phyloP scores from a whole-genome alignment of 2,888 invertebrate species.

The Stegana nigrithorax region DNA sequence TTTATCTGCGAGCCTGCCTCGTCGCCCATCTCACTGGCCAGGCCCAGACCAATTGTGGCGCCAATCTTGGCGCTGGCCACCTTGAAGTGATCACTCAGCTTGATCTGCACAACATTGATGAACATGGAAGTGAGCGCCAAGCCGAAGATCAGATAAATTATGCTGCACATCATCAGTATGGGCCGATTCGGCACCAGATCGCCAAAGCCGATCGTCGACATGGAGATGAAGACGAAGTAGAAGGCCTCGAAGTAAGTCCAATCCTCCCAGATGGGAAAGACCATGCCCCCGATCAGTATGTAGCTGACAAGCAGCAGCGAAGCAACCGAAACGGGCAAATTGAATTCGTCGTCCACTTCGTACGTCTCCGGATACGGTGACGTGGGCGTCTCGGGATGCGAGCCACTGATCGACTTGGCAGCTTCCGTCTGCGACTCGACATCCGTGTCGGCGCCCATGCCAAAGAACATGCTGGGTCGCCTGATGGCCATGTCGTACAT shows the following conservation, averaged over 20 bases:
- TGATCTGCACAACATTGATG: constrained; percentile 93
- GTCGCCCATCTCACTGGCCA: constrained; percentile 71
- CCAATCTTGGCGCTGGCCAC: constrained; percentile 87
- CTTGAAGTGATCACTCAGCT: constrained; percentile 82
- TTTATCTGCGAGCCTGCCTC: constrained; percentile 50
- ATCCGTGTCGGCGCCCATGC: constrained; percentile 70
- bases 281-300: constrained; percentile 86
- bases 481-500: constrained; percentile 84
- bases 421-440: constrained; percentile 68
- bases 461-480: constrained; percentile 77
- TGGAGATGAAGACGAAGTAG: constrained; percentile 96
- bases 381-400: constrained; percentile 73
- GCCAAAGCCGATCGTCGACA: constrained; percentile 97
- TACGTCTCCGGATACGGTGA: constrained; percentile 83
- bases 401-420: constrained; percentile 54
- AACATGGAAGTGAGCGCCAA: constrained; percentile 96
- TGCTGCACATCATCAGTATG: constrained; percentile 88
- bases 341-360: constrained; percentile 92
- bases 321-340: constrained; percentile 91
- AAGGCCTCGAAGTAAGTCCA: constrained; percentile 96
- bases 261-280: constrained; percentile 81
- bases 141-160: constrained; percentile 93
- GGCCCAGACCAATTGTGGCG: constrained; percentile 83
- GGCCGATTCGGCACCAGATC: constrained; percentile 92
- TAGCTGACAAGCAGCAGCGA: constrained; percentile 85